Conservation (phyloP, 2,797 vertebrate species). For the Choloepus didactylus region DNA sequence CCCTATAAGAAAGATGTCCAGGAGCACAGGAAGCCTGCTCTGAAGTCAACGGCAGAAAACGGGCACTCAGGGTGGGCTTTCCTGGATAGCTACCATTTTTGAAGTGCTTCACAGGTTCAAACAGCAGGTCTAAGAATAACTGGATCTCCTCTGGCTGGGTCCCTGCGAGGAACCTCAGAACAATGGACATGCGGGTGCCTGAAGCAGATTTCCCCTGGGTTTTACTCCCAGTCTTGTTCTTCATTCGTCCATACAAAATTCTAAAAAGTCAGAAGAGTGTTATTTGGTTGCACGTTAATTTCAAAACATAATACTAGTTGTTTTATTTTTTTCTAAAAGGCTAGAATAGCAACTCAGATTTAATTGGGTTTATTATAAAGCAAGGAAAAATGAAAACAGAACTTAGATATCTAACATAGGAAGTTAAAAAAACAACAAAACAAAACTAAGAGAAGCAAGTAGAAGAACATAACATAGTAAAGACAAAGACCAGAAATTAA, state of each 20-base stretch:
- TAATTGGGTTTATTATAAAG: neutral
- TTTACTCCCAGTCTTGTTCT: constrained; percentile 95
- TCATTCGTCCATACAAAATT: constrained; percentile 97
- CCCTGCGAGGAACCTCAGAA: constrained; percentile 95
- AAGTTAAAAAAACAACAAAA: neutral
- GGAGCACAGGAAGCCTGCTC: neutral
- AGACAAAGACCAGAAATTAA: neutral
- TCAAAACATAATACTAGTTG: neutral
- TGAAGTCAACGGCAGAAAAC: neutral
- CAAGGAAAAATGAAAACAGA: neutral
- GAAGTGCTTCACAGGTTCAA: constrained; percentile 94
- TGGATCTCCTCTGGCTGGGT: constrained; percentile 94
- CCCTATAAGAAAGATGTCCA: neutral
- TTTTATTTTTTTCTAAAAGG: neutral
- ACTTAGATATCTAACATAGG: neutral
- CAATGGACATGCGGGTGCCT: constrained; percentile 93
- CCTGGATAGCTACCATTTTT: constrained; percentile 89
- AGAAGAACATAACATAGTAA: neutral
- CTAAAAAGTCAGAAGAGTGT: constrained; percentile 87
- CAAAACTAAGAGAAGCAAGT: neutral
- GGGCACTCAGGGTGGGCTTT: neutral
- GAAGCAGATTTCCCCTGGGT: constrained; percentile 95
- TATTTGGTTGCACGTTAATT: neutral
- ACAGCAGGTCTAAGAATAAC: constrained; percentile 95
- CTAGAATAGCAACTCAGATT: neutral